Conservation (phyloP, 1,140 invertebrate genomes). For the Telenomus remus region DNA sequence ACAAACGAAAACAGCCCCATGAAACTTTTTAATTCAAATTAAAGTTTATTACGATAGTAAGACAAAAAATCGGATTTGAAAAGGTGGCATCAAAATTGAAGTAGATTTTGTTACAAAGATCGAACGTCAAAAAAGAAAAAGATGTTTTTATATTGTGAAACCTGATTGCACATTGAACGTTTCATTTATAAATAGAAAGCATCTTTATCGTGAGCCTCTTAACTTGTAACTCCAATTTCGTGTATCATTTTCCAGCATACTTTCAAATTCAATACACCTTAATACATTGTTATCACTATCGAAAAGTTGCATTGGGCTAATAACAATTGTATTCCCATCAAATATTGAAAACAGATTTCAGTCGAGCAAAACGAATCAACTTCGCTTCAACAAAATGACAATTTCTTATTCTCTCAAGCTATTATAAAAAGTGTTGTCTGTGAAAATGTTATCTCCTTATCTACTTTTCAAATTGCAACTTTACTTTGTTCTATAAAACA, state of each 20-base stretch:
- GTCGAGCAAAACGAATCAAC: background rate
- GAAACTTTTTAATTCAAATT: constrained; percentile 23
- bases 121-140: background rate
- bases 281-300: constrained; percentile 31
- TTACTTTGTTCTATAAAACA: too few relatives aligned
- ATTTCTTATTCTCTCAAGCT: too few relatives aligned
- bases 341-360: background rate
- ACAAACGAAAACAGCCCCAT: constrained; percentile 24
- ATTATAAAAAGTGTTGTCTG: too few relatives aligned
- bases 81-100: background rate
- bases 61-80: background rate
- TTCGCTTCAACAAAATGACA: too few relatives aligned
- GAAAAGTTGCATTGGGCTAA: constrained; percentile 46
- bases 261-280: constrained; percentile 22
- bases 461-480: too few relatives aligned
- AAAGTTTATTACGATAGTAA: background rate
- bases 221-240: constrained; percentile 13
- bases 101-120: too few relatives aligned
- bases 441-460: too few relatives aligned
- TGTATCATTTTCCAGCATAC: constrained; percentile 28
- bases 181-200: constrained; percentile 29
- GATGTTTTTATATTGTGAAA: constrained; percentile 26
- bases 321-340: background rate
- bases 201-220: constrained; percentile 28
- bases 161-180: constrained; percentile 21